Evolutionary conservation across 2,888 invertebrate genomes (phyloP).

Genomic region (Ceriagrion tenellum): DNA sequence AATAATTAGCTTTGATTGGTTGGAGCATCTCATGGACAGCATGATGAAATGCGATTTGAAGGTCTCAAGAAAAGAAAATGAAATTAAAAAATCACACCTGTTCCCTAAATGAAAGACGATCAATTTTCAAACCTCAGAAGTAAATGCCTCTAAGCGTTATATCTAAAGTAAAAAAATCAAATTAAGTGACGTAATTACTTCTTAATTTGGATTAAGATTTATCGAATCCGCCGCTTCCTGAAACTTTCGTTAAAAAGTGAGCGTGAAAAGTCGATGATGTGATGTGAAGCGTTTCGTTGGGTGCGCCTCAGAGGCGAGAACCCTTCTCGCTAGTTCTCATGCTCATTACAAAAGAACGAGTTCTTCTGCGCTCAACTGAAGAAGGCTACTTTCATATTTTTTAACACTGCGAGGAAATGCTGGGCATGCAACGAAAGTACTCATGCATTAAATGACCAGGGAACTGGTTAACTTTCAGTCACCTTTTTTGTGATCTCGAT

Average conservation of each 20-base stretch:
- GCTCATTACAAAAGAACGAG: not conserved
- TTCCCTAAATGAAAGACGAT: too few relatives aligned
- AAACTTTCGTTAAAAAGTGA: not conserved
- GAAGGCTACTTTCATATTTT: constrained; percentile 2
- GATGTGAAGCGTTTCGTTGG: not conserved
- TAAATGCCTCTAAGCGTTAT: not conserved
- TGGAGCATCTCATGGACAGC: too few relatives aligned
- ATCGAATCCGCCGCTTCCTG: not conserved
- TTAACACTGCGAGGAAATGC: not conserved
- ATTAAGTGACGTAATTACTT: not conserved
- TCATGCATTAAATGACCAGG: not conserved
- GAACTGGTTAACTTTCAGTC: not conserved
- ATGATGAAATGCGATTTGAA: too few relatives aligned
- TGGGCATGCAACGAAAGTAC: not conserved
- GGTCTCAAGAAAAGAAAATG: too few relatives aligned
- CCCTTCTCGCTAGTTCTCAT: not conserved
- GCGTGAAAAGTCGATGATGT: not conserved
- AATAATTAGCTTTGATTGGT: too few relatives aligned
- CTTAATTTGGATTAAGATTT: not conserved
- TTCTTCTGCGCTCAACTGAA: not conserved
- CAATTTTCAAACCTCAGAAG: not conserved
- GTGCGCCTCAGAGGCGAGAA: not conserved
- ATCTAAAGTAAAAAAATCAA: not conserved
- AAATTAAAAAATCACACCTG: too few relatives aligned
- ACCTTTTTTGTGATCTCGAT: not conserved